phyloP scores from a whole-genome alignment of 1,140 invertebrate species.

The Drosophila bipectinata region DNA sequence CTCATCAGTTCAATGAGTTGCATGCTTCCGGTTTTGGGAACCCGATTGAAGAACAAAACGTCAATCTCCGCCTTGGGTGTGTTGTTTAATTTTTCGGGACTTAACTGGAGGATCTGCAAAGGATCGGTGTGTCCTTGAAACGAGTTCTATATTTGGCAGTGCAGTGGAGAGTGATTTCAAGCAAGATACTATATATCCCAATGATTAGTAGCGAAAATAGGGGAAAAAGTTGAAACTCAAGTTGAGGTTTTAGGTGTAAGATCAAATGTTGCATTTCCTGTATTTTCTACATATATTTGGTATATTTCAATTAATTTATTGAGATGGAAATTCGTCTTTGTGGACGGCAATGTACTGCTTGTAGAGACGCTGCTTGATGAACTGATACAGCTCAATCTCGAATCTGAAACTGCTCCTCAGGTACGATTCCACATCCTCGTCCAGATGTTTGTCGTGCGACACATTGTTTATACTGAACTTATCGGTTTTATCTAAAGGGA shows the following conservation, averaged over 20 bases:
- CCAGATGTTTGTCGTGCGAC: constrained; percentile 65
- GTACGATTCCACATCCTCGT: constrained; percentile 66
- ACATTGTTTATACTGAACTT: constrained; percentile 88
- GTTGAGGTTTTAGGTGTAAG: constrained; percentile 19
- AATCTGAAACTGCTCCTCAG: constrained; percentile 62
- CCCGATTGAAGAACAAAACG: constrained; percentile 94
- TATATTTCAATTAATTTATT: constrained; percentile 8
- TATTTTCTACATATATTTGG: constrained; percentile 1
- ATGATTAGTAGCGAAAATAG: constrained; percentile 62
- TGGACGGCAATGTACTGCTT: constrained; percentile 90
- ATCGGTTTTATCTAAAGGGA: constrained; percentile 84
- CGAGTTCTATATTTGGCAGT: constrained; percentile 8
- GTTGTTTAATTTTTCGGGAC: constrained; percentile 87
- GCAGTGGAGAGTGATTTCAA: constrained; percentile 24
- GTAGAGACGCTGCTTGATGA: constrained; percentile 93
- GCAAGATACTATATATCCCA: constrained; percentile 21
- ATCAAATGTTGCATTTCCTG: constrained; percentile 4
- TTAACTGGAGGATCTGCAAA: constrained; percentile 72
- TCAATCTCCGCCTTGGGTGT: constrained; percentile 89
- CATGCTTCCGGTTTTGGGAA: constrained; percentile 93
- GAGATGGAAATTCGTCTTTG: constrained; percentile 52
- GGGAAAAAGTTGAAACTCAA: constrained; percentile 15
- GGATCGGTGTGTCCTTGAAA: constrained; percentile 21
- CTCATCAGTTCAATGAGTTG: constrained; percentile 94
- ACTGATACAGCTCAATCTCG: constrained; percentile 96